Percentiles rank a stretch among this genome's conserved stretches.
Evolutionary conservation across 2,888 invertebrate species (phyloP).

Genomic region (Chesias legatella): DNA sequence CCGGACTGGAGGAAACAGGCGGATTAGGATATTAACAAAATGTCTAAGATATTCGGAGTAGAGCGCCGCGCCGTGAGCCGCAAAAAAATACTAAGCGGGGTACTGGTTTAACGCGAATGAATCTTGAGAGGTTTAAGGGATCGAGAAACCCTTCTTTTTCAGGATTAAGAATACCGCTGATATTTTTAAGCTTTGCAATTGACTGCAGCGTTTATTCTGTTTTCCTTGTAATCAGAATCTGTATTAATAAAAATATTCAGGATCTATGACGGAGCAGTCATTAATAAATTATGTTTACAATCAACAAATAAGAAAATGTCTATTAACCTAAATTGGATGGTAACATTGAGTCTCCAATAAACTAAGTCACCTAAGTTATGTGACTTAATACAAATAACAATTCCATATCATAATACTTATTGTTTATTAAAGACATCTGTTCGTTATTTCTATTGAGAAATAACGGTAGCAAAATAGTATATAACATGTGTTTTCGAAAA

Average conservation of each 20-base stretch:
- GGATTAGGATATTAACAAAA: conserved; percentile 76
- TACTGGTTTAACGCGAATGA: conserved; percentile 63
- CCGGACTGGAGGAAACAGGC: conserved; percentile 58
- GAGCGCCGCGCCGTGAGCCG: conserved; percentile 68
- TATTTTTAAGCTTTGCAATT: conserved; percentile 73
- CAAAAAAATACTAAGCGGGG: conserved; percentile 51
- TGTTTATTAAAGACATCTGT: too few species aligned
- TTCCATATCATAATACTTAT: too few species aligned
- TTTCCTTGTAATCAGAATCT: background rate
- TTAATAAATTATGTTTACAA: too few species aligned
- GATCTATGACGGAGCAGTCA: background rate
- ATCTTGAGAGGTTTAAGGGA: conserved; percentile 71
- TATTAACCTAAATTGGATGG: too few species aligned
- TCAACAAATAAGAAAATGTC: too few species aligned
- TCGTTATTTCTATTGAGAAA: too few species aligned
- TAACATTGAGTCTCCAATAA: too few species aligned
- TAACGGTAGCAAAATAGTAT: too few species aligned
- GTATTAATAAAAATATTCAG: conserved; percentile 3
- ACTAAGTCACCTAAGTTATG: too few species aligned
- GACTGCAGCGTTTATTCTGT: conserved; percentile 57
- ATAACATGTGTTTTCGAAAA: too few species aligned
- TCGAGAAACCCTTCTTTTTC: conserved; percentile 62
- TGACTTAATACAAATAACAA: too few species aligned
- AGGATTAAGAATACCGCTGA: conserved; percentile 59
- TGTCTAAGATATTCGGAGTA: conserved; percentile 73